A percentile compares a stretch with the other conserved stretches of the same genome.
phyloP scores from a whole-genome alignment of 2,888 invertebrate species.

The Scaeva pyrastri region DNA sequence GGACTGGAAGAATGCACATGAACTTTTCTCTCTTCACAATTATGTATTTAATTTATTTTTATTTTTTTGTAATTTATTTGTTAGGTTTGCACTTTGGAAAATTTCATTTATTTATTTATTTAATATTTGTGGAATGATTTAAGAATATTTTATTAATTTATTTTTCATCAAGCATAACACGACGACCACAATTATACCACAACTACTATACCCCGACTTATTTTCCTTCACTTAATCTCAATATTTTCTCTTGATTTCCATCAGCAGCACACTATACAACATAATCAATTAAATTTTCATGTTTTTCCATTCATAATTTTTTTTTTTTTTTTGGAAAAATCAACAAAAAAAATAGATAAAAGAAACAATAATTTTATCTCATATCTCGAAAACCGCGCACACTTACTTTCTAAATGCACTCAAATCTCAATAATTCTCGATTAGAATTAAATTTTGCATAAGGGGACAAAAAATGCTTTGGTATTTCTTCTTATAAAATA shows the following conservation, averaged over 20 bases:
- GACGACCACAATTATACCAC: constrained; percentile 33
- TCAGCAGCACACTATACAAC: constrained; percentile 44
- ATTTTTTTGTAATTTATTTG: constrained; percentile 57
- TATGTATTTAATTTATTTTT: constrained; percentile 1
- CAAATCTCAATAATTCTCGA: constrained; percentile 30
- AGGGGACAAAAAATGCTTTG: constrained; percentile 51
- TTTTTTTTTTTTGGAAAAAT: constrained; percentile 32
- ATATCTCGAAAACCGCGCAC: constrained; percentile 61
- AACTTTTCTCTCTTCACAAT: constrained; percentile 29
- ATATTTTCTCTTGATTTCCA: constrained; percentile 36
- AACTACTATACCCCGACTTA: constrained; percentile 17
- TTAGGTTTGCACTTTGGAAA: constrained; percentile 63
- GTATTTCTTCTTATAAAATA: constrained; percentile 40
- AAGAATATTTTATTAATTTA: constrained; percentile 51
- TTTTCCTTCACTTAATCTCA: neutral
- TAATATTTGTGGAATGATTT: constrained; percentile 75
- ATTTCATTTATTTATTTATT: constrained; percentile 56
- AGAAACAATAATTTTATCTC: constrained; percentile 43
- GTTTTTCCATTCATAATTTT: constrained; percentile 53
- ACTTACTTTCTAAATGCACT: constrained; percentile 63
- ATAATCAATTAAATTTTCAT: constrained; percentile 43
- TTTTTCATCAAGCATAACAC: constrained; percentile 60
- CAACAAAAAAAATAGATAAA: constrained; percentile 12
- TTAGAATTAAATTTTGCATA: constrained; percentile 60
- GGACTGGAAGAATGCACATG: neutral